A percentile compares a stretch with the other conserved stretches of the same genome.
Evolutionary conservation across 2,888 invertebrate species (phyloP).

Genomic region (Drymonia ruficornis): DNA sequence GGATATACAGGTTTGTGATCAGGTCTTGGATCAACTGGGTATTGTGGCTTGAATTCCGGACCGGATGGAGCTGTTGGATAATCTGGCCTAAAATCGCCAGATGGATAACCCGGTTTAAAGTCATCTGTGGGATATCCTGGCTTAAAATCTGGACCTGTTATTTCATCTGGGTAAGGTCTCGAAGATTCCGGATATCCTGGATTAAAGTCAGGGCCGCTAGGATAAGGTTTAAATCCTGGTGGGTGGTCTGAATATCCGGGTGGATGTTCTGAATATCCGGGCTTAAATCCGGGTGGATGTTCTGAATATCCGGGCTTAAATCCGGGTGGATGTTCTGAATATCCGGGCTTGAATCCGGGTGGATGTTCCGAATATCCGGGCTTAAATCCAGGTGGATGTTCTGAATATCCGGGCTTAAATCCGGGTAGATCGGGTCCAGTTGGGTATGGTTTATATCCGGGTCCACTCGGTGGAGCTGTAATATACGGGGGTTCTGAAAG

Average conservation of each 20-base stretch:
- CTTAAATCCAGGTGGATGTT: slow-evolving; percentile 16
- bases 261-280: slow-evolving; percentile 11
- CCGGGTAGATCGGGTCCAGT: slow-evolving; percentile 22
- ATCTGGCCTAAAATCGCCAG: slow-evolving; percentile 6
- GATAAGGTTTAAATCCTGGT: slow-evolving; percentile 15
- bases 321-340: slow-evolving; percentile 4
- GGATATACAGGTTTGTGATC: slow-evolving; percentile 34
- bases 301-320: slow-evolving; percentile 22
- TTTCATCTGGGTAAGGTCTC: not conserved
- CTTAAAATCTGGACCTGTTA: slow-evolving; percentile 16
- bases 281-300: not conserved
- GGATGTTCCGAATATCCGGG: slow-evolving; percentile 18
- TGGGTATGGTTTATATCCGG: slow-evolving; percentile 37
- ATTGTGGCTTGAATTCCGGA: slow-evolving; percentile 29
- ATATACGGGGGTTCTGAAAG: slow-evolving; percentile 53
- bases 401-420: slow-evolving; percentile 26
- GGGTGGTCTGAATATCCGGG: slow-evolving; percentile 13
- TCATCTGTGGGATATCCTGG: slow-evolving; percentile 12
- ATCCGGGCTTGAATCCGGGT: slow-evolving; percentile 14
- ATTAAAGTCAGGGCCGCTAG: slow-evolving; percentile 19
- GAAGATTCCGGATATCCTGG: slow-evolving; percentile 5
- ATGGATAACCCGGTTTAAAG: slow-evolving; percentile 25
- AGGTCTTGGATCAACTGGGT: slow-evolving; percentile 13
- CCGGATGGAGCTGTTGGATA: slow-evolving; percentile 13
- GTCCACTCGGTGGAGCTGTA: slow-evolving; percentile 49